Evolutionary conservation across 2,113 vertebrate species (phyloP), one percentile per base, ranked within the genome.

Genomic region (Epinephelus cyanopodus): DNA sequence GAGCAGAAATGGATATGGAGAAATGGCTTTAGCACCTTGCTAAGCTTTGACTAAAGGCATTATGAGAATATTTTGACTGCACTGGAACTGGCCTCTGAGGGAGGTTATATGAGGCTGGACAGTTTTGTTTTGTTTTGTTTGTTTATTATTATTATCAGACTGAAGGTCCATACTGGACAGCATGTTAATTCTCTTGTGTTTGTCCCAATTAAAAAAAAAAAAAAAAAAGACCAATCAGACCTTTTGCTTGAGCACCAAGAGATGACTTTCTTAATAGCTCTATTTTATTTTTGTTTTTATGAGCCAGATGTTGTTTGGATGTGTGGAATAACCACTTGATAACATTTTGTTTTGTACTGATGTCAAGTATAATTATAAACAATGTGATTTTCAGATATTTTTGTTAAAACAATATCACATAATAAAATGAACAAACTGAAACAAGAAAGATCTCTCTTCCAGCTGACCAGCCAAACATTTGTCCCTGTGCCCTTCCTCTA

Each of bases 21-120:
- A n/a, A n/a, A n/a, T 45, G 77, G 50, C 50, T 76, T 85, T 47
- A 52, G n/a, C 73, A 69, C 52, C 11, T 33, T 45, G 67, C 69
- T n/a, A 58, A 50, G n/a, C 39, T 61, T 77, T 64, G 39, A 23
- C 56, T 79, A 3, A 50, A 4, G 21, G 29, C 11, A 56, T 17
- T 64, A 57, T 75, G 53, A 57, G 79, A 82, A 67, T 71, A 75
- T 1, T 50, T 63, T 8, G 13, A 57, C 33, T 63, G 39, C 25
- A n/a, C 47, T 37, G 23, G 10, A 76, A 60, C 27, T 7, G 21
- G 13, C n/a, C 37, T 64, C 64, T 33, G 9, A 29, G 15, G 2
- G 42, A 5, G 25, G 29, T 10, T n/a, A 62, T 23, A 58, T 19
- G 48, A 81, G 53, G 39, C 9, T 37, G 53, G 50, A 54, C 17